A percentile compares a stretch with the other conserved stretches of the same genome.
Conservation (phyloP, 2,797 vertebrate genomes). For the Pterois miles region DNA sequence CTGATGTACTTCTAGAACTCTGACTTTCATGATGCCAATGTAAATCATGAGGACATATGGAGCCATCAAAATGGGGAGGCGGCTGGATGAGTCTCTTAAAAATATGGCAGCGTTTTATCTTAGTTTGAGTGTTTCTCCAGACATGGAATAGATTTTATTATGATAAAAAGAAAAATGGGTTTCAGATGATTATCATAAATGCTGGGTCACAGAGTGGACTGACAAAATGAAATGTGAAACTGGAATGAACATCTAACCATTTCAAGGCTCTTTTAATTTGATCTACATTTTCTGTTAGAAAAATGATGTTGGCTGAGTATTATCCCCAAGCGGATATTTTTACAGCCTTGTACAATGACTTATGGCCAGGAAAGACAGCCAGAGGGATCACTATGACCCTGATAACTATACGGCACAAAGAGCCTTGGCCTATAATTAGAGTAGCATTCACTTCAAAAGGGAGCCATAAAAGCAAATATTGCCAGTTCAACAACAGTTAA, state of each 20-base stretch:
- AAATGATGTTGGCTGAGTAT: background rate
- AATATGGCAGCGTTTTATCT: slow-evolving; percentile 10
- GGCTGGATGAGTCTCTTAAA: slow-evolving; percentile 22
- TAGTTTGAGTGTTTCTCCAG: slow-evolving; percentile 44
- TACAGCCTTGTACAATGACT: slow-evolving; percentile 9
- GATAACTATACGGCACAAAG: slow-evolving; percentile 38
- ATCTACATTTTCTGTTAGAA: slow-evolving; percentile 13
- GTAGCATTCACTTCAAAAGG: slow-evolving; percentile 58
- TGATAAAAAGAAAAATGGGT: background rate
- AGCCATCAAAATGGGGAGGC: slow-evolving; percentile 28
- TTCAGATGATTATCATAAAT: slow-evolving; percentile 12
- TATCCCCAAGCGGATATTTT: slow-evolving; percentile 20
- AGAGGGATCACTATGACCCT: slow-evolving; percentile 36
- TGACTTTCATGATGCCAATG: slow-evolving; percentile 27
- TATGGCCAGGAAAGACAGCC: slow-evolving; percentile 26
- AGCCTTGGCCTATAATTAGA: slow-evolving; percentile 55
- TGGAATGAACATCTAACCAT: slow-evolving; percentile 6
- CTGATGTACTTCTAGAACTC: slow-evolving; percentile 36
- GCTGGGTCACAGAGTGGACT: background rate
- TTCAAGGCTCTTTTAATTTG: slow-evolving; percentile 23
- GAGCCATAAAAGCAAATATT: slow-evolving; percentile 50
- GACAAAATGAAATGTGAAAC: background rate
- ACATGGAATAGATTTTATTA: slow-evolving; percentile 13
- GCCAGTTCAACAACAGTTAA: slow-evolving; percentile 57
- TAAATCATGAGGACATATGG: slow-evolving; percentile 35